A percentile compares a stretch with the other conserved stretches of the same genome.
Evolutionary conservation across 2,888 invertebrate genomes (phyloP).

Genomic region (Pardosa pseudoannulata): DNA sequence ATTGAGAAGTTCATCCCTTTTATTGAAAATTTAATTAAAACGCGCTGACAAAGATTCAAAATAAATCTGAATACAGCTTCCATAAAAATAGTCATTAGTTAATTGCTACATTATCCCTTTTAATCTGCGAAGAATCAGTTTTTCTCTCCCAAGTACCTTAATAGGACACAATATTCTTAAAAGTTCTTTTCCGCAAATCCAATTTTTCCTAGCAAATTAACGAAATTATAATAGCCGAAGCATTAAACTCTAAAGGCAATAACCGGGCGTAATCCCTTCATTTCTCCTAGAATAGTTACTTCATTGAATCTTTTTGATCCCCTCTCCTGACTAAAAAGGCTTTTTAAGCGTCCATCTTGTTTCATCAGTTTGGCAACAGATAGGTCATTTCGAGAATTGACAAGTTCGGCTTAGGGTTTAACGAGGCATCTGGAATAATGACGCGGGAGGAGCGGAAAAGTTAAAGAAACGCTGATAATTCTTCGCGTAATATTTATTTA

Average conservation of each 20-base stretch:
- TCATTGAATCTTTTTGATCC: background rate
- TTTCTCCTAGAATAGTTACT: background rate
- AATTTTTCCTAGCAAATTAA: background rate
- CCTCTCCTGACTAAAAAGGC: background rate
- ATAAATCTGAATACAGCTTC: background rate
- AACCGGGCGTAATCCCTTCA: background rate
- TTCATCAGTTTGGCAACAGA: background rate
- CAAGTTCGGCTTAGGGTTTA: background rate
- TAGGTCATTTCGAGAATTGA: background rate
- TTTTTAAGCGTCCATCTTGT: background rate
- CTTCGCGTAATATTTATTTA: too few species aligned
- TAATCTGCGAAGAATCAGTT: background rate
- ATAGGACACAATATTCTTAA: background rate
- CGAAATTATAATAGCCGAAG: background rate
- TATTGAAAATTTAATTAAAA: background rate
- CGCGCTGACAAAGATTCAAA: background rate
- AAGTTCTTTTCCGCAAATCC: background rate
- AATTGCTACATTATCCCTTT: background rate
- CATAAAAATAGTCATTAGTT: background rate
- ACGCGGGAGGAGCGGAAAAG: background rate
- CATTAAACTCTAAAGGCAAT: background rate
- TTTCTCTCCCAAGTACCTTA: background rate
- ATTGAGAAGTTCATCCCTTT: background rate
- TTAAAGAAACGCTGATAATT: too few species aligned
- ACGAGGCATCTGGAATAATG: background rate